Evolutionary conservation across 2,888 invertebrate species (phyloP).

Genomic region (Agrotis clavis): DNA sequence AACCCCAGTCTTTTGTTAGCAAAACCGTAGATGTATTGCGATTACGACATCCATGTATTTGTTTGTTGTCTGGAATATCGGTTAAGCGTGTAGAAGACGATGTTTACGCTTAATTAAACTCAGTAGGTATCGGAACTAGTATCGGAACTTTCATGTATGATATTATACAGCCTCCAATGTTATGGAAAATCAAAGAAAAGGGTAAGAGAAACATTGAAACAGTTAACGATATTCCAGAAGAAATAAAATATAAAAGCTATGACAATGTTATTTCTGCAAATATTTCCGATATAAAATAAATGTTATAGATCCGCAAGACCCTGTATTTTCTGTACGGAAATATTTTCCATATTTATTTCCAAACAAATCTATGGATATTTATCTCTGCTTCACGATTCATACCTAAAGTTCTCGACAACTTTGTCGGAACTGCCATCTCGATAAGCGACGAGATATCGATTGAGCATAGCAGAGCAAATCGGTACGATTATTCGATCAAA

Average conservation of each 20-base stretch:
- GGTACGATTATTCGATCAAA: constrained; percentile 56
- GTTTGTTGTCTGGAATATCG: constrained; percentile 8
- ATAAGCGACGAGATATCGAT: constrained; percentile 34
- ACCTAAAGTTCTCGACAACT: constrained; percentile 32
- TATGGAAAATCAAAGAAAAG: neutral
- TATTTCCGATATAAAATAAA: neutral
- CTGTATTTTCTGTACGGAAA: neutral
- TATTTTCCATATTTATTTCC: neutral
- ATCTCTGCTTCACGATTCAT: constrained; percentile 21
- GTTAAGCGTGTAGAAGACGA: constrained; percentile 13
- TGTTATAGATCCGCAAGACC: neutral
- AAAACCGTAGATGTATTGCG: neutral
- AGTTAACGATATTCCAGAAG: neutral
- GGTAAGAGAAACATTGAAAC: neutral
- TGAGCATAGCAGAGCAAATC: constrained; percentile 31
- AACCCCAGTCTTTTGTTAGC: neutral
- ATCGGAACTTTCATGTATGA: constrained; percentile 22
- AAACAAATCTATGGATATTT: constrained; percentile 23
- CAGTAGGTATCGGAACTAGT: constrained; percentile 16
- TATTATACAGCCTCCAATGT: constrained; percentile 17
- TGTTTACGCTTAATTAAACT: constrained; percentile 53
- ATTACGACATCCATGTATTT: neutral
- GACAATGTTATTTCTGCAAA: constrained; percentile 5
- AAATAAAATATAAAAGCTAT: constrained; percentile 1
- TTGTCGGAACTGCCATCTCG: constrained; percentile 27